These are phyloP conservation scores for Rallus limicola DNA, from an alignment of 2,113 vertebrate genomes.

Conservation along the genomic window DNA sequence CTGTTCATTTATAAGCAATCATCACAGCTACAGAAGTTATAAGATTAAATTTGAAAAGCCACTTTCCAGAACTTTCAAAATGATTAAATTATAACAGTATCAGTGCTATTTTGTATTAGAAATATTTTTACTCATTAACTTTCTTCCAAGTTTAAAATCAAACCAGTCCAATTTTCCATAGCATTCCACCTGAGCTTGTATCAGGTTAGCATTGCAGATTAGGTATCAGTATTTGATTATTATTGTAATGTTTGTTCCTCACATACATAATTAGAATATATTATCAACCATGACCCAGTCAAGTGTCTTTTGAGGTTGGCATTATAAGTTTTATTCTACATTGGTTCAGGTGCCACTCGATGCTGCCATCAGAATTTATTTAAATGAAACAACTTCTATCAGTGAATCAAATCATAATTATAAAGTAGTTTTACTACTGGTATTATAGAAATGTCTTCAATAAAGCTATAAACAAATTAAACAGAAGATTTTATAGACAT, in stretches of 20 bases:
- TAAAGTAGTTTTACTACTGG: not conserved
- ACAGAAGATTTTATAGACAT: not conserved
- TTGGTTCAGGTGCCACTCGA: not conserved
- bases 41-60: conserved; percentile 45
- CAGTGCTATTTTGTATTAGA: not conserved
- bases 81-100: conserved; percentile 33
- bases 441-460: not conserved
- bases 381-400: not conserved
- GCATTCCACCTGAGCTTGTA: conserved; percentile 3
- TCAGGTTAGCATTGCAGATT: conserved; percentile 40
- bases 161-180: not conserved
- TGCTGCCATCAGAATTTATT: not conserved
- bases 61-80: conserved; percentile 36
- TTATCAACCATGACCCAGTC: conserved; percentile 24
- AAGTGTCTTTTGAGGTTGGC: not conserved
- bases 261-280: conserved; percentile 6
- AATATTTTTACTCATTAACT: conserved; percentile 20
- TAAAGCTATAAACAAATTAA: not conserved
- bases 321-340: not conserved
- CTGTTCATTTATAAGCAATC: conserved; percentile 72
- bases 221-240: conserved; percentile 27
- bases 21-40: conserved; percentile 50
- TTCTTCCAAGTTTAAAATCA: conserved; percentile 36
- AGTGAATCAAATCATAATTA: not conserved
- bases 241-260: conserved; percentile 13